Percentiles rank a stretch among this genome's conserved stretches.
These are phyloP conservation scores for Zootoca vivipara DNA, from an alignment of 2,113 vertebrate genomes.

Conservation along the genomic window DNA sequence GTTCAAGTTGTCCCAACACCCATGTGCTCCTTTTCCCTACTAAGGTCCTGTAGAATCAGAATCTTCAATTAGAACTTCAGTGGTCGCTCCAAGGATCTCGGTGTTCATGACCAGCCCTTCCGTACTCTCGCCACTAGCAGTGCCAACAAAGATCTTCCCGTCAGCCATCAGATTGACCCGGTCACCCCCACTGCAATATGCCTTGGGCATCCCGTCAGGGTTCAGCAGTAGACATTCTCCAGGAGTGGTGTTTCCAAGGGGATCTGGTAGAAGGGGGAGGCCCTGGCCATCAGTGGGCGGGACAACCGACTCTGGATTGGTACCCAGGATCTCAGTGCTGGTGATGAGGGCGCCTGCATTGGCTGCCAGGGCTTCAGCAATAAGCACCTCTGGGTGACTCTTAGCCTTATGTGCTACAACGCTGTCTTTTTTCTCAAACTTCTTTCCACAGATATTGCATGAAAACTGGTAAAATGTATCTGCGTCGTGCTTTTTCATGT, in stretches of 20 bases:
- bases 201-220: constrained; percentile 75
- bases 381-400: constrained; percentile 96
- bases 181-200: constrained; percentile 72
- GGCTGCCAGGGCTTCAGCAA: constrained; percentile 95
- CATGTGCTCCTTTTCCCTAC: constrained; percentile 58
- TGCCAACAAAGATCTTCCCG: constrained; percentile 78
- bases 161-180: constrained; percentile 78
- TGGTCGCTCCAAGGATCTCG: constrained; percentile 81
- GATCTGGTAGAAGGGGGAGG: constrained; percentile 77
- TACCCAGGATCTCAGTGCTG: constrained; percentile 85
- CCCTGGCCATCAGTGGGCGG: constrained; percentile 72
- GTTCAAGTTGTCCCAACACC: constrained; percentile 71
- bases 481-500: constrained; percentile 99
- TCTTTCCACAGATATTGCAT: constrained; percentile 97
- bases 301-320: constrained; percentile 78
- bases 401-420: constrained; percentile 98
- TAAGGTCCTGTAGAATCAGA: constrained; percentile 82
- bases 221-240: constrained; percentile 76
- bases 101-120: constrained; percentile 83
- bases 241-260: constrained; percentile 73
- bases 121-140: constrained; percentile 62
- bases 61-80: constrained; percentile 85
- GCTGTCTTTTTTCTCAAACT: constrained; percentile 99
- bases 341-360: constrained; percentile 94
- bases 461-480: constrained; percentile 98